Evolutionary conservation across 2,797 vertebrate species (phyloP).

Genomic region (Eidolon dupreanum): DNA sequence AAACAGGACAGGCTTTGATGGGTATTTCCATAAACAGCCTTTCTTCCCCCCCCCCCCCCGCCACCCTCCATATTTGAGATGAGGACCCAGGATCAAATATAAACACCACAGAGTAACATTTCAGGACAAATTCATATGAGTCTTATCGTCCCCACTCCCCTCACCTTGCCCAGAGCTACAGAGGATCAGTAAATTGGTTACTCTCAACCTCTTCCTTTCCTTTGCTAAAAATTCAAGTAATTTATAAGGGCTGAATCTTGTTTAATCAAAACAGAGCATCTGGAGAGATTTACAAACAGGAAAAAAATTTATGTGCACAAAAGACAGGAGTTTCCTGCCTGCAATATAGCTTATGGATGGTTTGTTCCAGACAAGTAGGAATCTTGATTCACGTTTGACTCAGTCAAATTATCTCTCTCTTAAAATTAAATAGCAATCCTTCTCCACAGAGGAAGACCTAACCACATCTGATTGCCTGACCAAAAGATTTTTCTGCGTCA

Average conservation of each 20-base stretch:
- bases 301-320: slow-evolving; percentile 85
- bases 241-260: slow-evolving; percentile 70
- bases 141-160: background rate
- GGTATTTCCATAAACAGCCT: slow-evolving; percentile 42
- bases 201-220: slow-evolving; percentile 59
- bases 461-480: slow-evolving; percentile 74
- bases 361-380: slow-evolving; percentile 83
- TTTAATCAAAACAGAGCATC: slow-evolving; percentile 81
- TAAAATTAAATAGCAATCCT: slow-evolving; percentile 70
- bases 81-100: background rate
- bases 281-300: slow-evolving; percentile 86
- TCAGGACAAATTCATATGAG: background rate
- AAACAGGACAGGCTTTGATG: slow-evolving; percentile 14
- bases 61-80: background rate
- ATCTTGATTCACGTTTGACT: slow-evolving; percentile 77
- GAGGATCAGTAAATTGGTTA: slow-evolving; percentile 65
- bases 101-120: background rate
- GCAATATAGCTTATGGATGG: slow-evolving; percentile 81
- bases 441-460: slow-evolving; percentile 63
- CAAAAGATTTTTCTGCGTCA: slow-evolving; percentile 67
- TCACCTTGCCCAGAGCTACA: slow-evolving; percentile 55
- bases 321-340: slow-evolving; percentile 85
- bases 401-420: slow-evolving; percentile 73
- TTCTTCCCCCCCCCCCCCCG: background rate
- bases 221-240: slow-evolving; percentile 80